Evolutionary conservation across 2,888 invertebrate species (phyloP), one percentile per base, ranked within the genome.

Genomic region (Diaphora mendica): DNA sequence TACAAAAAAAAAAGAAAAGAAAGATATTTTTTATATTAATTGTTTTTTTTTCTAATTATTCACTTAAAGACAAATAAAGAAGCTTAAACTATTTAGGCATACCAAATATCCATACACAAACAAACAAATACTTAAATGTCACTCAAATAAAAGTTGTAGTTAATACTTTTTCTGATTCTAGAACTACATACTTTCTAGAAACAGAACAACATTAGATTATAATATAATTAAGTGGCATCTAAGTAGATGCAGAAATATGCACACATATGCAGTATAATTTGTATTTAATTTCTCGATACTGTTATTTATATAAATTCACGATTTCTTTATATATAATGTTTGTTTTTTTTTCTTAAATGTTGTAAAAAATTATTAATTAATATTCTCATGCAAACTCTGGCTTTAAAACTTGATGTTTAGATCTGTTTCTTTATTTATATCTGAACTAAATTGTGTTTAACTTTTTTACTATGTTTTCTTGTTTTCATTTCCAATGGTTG

Each of bases 401-500:
- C 33, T 68, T 55, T 55, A n/a, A 55, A 33, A 33, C 15, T n/a
- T 35, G 2, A 35, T 13, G n/a, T n/a, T 42, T 48, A 70, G 70
- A 70, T 64, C 70, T 70, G 70, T 26, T 48, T 30, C 35, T 26
- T 9, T 70, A 64, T 70, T 70, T 48, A 26, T 35, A 30, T 42
- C 48, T 66, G 35, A 70, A 65, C 48, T 30, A 68, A 48, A 71
- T 17, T 66, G 26, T 20, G 35, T 64, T 55, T 30, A 26, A 35
- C 48, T 39, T 42, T 67, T 68, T 33, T 67, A 26, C 51, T 42
- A 17, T 44, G 55, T 64, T 64, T 68, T 55, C 70, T 70, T 30
- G n/a, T 68, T 64, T 55, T 70, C 51, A 17, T 68, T 76, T 74
- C 68, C 69, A 73, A 76, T 74, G 80, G 81, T 80, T 82, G 77